Percentiles rank a stretch among this genome's conserved stretches.
phyloP scores from a whole-genome alignment of 1,140 invertebrate genomes.

The Condylostylus longicornis region DNA sequence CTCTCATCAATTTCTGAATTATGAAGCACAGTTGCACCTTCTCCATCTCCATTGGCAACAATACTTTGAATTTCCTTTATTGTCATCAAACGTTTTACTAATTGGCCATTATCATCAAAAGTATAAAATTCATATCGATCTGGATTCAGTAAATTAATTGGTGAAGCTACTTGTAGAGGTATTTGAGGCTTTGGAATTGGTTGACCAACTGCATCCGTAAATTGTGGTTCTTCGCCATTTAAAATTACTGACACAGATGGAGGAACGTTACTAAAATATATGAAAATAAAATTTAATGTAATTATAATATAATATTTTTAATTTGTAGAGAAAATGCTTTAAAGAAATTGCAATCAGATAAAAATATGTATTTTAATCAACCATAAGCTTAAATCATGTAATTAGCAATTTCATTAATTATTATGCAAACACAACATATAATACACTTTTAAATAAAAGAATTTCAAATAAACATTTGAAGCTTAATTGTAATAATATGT shows the following conservation, averaged over 20 bases:
- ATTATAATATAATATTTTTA: too few relatives aligned
- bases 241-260: constrained; percentile 45
- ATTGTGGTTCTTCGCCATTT: constrained; percentile 39
- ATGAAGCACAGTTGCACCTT: constrained; percentile 38
- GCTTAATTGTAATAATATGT: too few relatives aligned
- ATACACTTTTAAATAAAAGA: too few relatives aligned
- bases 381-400: too few relatives aligned
- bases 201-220: constrained; percentile 46
- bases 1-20: constrained; percentile 32
- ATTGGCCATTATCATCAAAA: constrained; percentile 62
- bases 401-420: too few relatives aligned
- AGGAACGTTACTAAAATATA: constrained; percentile 41
- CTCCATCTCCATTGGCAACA: constrained; percentile 58
- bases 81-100: constrained; percentile 67
- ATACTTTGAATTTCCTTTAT: constrained; percentile 67
- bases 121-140: constrained; percentile 74
- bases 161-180: constrained; percentile 49
- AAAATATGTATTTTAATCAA: too few relatives aligned
- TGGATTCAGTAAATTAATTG: constrained; percentile 55
- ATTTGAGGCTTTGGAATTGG: constrained; percentile 39
- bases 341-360: too few relatives aligned
- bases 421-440: too few relatives aligned
- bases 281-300: too few relatives aligned
- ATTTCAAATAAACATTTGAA: too few relatives aligned
- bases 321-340: too few relatives aligned